Evolutionary conservation across 2,113 vertebrate species (phyloP), one percentile per base, ranked within the genome.

Genomic region (Motacilla alba): DNA sequence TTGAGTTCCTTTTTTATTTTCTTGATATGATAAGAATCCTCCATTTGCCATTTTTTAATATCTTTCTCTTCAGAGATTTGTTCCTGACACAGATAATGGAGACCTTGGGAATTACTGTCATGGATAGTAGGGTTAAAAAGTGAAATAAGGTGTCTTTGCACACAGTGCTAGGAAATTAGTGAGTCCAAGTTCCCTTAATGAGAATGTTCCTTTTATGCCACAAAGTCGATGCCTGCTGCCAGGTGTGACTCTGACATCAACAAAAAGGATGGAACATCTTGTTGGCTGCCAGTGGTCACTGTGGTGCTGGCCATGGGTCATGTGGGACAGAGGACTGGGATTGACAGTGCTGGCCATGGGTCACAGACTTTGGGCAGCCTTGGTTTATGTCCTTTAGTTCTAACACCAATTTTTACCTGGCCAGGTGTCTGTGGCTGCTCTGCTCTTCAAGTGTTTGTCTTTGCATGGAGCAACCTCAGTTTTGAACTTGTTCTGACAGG

Each of bases 1-100:
- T 47, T 64, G 44, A 87, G 37, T 52, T 92, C 39, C 26, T 77
- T 83, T 86, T 77, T 43, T 77, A 7, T 69, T 90, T 93, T 74
- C 64, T 77, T 66, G 12, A n/a, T 74, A 83, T 39, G 30, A 77
- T 17, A 83, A 88, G 72, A 66, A 74, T 47, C 15, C 21, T 77
- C 87, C 8, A 23, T 86, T 89, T 78, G 16, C 27, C 1, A 0
- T 35, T 37, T 33, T 93, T 78, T 59, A 80, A 70, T 59, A 83
- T 47, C 13, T 93, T 69, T 79, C 26, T 73, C 28, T 86, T 83
- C 56, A 80, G 83, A 83, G 33, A 52, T 67, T 83, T 70, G 7
- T 14, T 88, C 52, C 39, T 77, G 52, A 55, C 59, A 21, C 31
- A 24, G 15, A 44, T 49, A 69, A 79, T 20, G 21, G 35, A 80